A percentile compares a stretch with the other conserved stretches of the same genome.
Conservation (phyloP, 2,888 invertebrate species). For the Limnephilus lunatus region DNA sequence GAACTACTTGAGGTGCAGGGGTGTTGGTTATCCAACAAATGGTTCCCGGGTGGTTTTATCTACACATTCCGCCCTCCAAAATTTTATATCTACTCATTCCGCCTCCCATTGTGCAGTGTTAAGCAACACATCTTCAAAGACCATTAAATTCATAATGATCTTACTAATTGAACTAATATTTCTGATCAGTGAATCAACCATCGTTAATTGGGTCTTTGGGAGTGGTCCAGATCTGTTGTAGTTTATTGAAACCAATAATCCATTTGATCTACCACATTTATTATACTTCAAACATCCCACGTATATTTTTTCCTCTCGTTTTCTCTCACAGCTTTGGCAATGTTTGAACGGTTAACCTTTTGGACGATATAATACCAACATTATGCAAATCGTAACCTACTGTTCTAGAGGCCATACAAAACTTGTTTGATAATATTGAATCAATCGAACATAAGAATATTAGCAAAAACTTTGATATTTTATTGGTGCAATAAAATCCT, state of each 20-base stretch:
- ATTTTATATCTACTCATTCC: too few relatives aligned
- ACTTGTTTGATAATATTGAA: neutral
- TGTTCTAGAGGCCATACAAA: neutral
- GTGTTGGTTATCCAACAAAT: too few relatives aligned
- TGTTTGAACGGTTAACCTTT: neutral
- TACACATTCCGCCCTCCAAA: too few relatives aligned
- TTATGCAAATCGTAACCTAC: neutral
- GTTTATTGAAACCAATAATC: neutral
- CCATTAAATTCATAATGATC: neutral
- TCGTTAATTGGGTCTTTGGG: neutral
- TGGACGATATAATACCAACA: neutral
- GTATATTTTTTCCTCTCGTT: neutral
- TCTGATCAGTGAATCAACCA: neutral
- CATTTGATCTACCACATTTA: neutral
- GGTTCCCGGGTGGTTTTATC: too few relatives aligned
- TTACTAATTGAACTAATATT: neutral
- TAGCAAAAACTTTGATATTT: neutral
- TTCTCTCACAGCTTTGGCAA: neutral
- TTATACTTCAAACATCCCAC: neutral
- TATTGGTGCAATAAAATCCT: neutral
- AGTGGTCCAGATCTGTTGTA: neutral
- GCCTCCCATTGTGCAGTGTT: too few relatives aligned
- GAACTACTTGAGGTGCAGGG: too few relatives aligned
- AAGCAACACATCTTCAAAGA: too few relatives aligned
- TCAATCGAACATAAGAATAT: neutral